Percentiles rank a stretch among this genome's conserved stretches.
Conservation (phyloP, 2,113 vertebrate species). For the Lasiurus borealis region DNA sequence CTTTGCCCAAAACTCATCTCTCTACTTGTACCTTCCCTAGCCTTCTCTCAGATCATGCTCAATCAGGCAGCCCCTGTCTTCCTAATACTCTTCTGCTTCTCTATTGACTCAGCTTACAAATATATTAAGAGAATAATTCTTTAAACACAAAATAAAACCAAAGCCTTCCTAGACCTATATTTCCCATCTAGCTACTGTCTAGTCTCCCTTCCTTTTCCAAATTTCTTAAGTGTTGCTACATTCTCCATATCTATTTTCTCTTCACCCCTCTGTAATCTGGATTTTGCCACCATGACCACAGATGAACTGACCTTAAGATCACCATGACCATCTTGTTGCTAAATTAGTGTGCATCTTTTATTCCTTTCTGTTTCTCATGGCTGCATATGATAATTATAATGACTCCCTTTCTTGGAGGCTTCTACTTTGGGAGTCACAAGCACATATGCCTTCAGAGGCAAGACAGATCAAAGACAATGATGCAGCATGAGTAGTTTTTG, state of each 20-base stretch:
- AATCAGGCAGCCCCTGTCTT: not conserved
- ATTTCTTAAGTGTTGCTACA: conserved; percentile 39
- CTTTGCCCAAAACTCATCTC: not conserved
- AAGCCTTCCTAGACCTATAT: not conserved
- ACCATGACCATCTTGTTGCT: conserved; percentile 46
- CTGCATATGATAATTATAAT: conserved; percentile 1
- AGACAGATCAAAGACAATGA: conserved; percentile 15
- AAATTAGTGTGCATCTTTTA: conserved; percentile 54
- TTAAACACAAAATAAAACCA: conserved; percentile 47
- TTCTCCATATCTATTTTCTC: conserved; percentile 13
- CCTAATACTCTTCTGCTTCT: not conserved
- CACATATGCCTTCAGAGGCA: not conserved
- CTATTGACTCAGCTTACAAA: conserved; percentile 39
- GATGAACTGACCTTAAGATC: conserved; percentile 11
- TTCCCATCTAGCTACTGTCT: conserved; percentile 45
- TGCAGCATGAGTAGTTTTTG: not conserved
- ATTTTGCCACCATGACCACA: conserved; percentile 44
- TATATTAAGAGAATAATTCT: conserved; percentile 41
- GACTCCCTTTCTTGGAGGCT: conserved; percentile 4
- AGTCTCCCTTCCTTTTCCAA: not conserved
- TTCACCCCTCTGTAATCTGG: conserved; percentile 12
- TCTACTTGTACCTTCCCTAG: conserved; percentile 11
- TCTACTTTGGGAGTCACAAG: conserved; percentile 1
- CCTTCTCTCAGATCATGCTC: not conserved
- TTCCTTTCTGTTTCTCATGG: conserved; percentile 33